Evolutionary conservation across 2,113 vertebrate species (phyloP).

Genomic region (Tetrao urogallus): DNA sequence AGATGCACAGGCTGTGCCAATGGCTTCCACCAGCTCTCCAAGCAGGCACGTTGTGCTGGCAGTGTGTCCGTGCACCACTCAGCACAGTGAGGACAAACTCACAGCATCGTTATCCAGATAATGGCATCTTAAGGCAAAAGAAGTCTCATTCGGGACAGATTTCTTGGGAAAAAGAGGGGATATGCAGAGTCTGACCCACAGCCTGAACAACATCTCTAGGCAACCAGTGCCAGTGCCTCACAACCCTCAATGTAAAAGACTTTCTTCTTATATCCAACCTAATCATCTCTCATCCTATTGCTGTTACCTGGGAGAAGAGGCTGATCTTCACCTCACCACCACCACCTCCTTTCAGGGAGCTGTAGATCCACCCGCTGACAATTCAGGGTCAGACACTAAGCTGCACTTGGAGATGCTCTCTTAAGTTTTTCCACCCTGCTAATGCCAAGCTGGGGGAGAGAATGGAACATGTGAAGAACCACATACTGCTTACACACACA

Average conservation of each 20-base stretch:
- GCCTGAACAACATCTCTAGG: not conserved
- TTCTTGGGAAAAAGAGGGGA: not conserved
- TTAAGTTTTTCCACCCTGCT: not conserved
- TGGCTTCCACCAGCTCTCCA: not conserved
- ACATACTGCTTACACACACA: not conserved
- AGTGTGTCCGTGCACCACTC: fast-evolving
- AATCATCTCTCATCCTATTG: too few relatives aligned
- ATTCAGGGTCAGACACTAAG: not conserved
- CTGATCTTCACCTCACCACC: too few relatives aligned
- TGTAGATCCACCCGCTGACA: not conserved
- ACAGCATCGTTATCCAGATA: not conserved
- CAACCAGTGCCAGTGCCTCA: too few relatives aligned
- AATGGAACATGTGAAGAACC: not conserved
- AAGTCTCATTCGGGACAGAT: fast-evolving
- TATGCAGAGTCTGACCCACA: not conserved
- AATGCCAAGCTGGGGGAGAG: not conserved
- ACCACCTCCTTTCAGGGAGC: too few relatives aligned
- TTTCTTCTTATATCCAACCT: too few relatives aligned
- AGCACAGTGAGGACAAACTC: not conserved
- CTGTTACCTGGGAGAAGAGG: too few relatives aligned
- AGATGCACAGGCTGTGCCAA: not conserved
- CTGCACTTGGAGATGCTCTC: not conserved
- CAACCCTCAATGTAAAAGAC: too few relatives aligned
- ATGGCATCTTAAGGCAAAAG: not conserved
- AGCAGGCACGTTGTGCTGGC: not conserved